Evolutionary conservation across 2,797 vertebrate genomes (phyloP), one percentile per base, ranked within the genome.

Genomic region (Acanthurus lineatus): DNA sequence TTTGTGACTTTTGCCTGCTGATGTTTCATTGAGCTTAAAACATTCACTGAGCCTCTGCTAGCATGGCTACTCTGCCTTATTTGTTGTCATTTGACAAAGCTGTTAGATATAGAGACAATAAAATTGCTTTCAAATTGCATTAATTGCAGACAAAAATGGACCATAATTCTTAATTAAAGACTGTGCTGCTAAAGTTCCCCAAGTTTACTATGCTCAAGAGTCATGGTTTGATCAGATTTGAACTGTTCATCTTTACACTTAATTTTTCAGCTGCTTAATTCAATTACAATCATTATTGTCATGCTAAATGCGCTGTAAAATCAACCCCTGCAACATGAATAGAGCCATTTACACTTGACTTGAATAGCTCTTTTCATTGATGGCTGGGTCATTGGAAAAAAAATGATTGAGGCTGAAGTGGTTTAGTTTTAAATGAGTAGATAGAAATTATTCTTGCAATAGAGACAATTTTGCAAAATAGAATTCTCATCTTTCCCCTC

Each of bases 321-420:
- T 62, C 49, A 68, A 20, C 22, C 51, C 32, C 17, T 10, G 56
- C 20, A 44, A 14, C n/a, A 28, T 76, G 45, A 83, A 76, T 47
- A 5, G 38, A 56, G 20, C n/a, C 10, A 52, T 69, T 65, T 63
- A 38, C 60, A 19, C 32, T 40, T 12, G n/a, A 52, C 16, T 52
- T 49, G 63, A 69, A 44, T 20, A 47, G 53, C 47, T 28, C 44
- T 68, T 48, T 78, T 86, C 53, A 81, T 60, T 77, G 14, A 71
- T 9, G 19, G 2, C 28, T 42, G 17, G 0, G 16, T 82, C 45
- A 48, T 52, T 48, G 67, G 44, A n/a, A 69, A 75, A 75, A 65
- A 16, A 35, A 14, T 28, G 35, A 49, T 16, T 52, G 9, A 54
- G 59, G 58, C 20, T 54, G 32, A 22, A 57, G 19, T n/a, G n/a